Percentiles rank a stretch among this genome's conserved stretches.
phyloP scores from a whole-genome alignment of 2,113 vertebrate species.

The Phoenicopterus ruber region DNA sequence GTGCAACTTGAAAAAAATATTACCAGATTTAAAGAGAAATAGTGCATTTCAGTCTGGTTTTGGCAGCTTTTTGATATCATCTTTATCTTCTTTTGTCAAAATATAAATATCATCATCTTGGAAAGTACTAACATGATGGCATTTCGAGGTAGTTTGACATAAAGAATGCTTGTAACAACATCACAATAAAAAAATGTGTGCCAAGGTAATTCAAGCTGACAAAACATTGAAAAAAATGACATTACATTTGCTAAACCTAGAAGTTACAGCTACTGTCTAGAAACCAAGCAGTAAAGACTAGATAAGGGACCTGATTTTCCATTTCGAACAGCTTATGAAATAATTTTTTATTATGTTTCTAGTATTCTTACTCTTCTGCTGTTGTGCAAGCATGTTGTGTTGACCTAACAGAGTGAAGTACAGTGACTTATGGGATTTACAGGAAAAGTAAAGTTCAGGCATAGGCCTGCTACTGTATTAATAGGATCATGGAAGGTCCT shows the following conservation, averaged over 20 bases:
- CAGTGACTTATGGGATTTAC: fast-evolving
- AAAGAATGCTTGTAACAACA: background rate
- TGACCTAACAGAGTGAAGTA: background rate
- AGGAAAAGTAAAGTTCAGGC: background rate
- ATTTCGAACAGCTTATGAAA: background rate
- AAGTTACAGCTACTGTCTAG: background rate
- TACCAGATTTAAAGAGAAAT: background rate
- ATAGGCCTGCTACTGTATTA: background rate
- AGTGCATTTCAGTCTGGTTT: background rate
- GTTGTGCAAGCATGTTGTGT: fast-evolving
- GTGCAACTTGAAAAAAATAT: background rate
- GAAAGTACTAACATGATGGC: background rate
- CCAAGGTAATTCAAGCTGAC: background rate
- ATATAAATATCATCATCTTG: background rate
- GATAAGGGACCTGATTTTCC: background rate
- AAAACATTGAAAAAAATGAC: background rate
- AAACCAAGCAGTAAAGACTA: background rate
- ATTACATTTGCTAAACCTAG: background rate
- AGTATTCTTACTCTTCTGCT: background rate
- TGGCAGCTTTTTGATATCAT: background rate
- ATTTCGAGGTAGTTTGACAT: background rate
- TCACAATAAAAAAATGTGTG: background rate
- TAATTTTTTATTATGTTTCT: background rate
- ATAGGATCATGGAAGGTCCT: background rate
- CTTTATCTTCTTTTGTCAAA: background rate